Evolutionary conservation across 1,140 invertebrate species (phyloP), one percentile per base, ranked within the genome.

Genomic region (Orius laevigatus): DNA sequence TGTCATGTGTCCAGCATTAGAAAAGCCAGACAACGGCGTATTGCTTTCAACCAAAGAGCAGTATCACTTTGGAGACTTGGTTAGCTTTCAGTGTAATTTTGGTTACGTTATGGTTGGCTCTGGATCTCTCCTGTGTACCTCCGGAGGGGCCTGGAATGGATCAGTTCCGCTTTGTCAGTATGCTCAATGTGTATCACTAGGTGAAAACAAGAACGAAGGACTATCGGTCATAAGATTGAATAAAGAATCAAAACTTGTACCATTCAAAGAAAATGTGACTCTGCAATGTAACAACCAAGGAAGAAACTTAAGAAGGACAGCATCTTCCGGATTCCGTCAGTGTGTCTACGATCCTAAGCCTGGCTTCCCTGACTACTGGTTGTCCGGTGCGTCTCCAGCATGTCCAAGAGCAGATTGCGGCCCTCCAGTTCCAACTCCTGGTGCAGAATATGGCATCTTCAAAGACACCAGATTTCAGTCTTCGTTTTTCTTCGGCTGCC

Each of bases 301-400:
- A 16, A 72, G 81, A 47, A 76, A 80, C 36, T 62, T 91, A 5
- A 68, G 84, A 48, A 78, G 81, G 54, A 89, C 87, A 10, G 75
- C 81, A 2, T 81, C 85, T 8, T 76, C 88, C 1, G 67, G 69
- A 9, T 91, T 93, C 62, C 75, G 92, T 49, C 89, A 96, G 62
- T 96, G 92, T 66, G 89, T 93, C 16, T 96, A 92, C 61, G 88
- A 95, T 70, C 90, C 91, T 0, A 87, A 87, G 66, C 78, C 78
- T 19, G 87, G 85, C 58, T 70, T 84, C 46, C 83, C 84, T 2
- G 81, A 89, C 57, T 95, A 95, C 59, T 95, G 90, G 90, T 64
- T 96, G 0, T 88, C 88, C 39, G 89, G 90, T 33, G 68, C 75
- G 16, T 70, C 77, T 55, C 90, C 91, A 3, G 75, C 79, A 35